Evolutionary conservation across 1,140 invertebrate genomes (phyloP).

Genomic region (Chironomus tepperi): DNA sequence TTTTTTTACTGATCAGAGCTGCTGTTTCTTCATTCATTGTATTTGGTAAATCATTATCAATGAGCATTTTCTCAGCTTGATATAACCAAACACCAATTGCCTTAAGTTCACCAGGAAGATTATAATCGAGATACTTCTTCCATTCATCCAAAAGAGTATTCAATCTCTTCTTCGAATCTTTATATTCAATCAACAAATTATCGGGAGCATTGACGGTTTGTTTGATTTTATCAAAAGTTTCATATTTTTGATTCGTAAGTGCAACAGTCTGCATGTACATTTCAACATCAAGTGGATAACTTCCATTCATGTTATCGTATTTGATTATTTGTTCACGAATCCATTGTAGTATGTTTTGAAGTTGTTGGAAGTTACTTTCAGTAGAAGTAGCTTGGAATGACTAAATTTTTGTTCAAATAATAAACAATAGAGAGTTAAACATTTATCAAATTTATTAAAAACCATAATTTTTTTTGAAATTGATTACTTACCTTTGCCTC

Average conservation of each 20-base stretch:
- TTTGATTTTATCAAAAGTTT: background rate
- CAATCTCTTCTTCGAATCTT: background rate
- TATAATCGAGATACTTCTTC: constrained; percentile 50
- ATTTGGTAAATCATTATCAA: constrained; percentile 71
- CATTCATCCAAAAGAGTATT: background rate
- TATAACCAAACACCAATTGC: constrained; percentile 83
- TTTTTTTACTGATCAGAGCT: constrained; percentile 71
- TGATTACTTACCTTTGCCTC: constrained; percentile 54
- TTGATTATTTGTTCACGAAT: constrained; percentile 64
- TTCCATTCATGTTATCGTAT: constrained; percentile 35
- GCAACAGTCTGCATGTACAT: background rate
- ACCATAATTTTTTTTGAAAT: no score
- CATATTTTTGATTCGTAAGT: background rate
- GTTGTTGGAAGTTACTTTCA: background rate
- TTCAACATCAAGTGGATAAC: background rate
- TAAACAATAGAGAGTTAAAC: no score
- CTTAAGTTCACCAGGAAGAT: constrained; percentile 73
- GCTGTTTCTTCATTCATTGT: constrained; percentile 79
- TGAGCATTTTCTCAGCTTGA: constrained; percentile 72
- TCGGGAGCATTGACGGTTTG: background rate
- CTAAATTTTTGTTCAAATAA: no score
- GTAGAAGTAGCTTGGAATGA: background rate
- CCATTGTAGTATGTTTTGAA: constrained; percentile 45
- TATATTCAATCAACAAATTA: background rate
- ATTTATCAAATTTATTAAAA: no score